Percentiles rank a stretch among this genome's conserved stretches.
Evolutionary conservation across 2,888 invertebrate species (phyloP).

Genomic region (Papilio protenor): DNA sequence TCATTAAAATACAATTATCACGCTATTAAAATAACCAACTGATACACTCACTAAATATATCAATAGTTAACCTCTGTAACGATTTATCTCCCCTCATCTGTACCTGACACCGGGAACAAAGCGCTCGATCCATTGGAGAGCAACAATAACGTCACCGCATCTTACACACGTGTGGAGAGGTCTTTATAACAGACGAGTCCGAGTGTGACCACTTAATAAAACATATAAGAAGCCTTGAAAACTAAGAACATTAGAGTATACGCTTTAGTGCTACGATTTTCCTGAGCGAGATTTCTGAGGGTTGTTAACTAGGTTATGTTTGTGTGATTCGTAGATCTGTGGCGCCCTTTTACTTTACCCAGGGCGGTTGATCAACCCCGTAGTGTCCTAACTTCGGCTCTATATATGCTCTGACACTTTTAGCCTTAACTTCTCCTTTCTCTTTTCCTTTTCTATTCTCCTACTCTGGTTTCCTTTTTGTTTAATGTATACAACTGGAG

Average conservation of each 20-base stretch:
- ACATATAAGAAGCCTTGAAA: neutral
- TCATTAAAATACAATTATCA: neutral
- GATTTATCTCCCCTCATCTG: conserved; percentile 54
- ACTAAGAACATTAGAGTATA: neutral
- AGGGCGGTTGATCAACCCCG: no score
- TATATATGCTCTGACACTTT: no score
- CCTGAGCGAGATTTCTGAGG: no score
- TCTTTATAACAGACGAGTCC: conserved; percentile 43
- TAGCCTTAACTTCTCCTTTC: no score
- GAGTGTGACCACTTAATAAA: neutral
- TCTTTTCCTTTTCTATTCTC: no score
- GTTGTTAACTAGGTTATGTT: no score
- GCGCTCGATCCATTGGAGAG: conserved; percentile 48
- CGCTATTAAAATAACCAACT: conserved; percentile 1
- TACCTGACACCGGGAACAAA: conserved; percentile 51
- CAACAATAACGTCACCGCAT: conserved; percentile 49
- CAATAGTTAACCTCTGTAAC: conserved; percentile 38
- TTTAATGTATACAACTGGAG: no score
- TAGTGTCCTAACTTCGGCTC: no score
- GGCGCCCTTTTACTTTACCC: no score
- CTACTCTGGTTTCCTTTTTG: no score
- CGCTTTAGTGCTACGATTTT: no score
- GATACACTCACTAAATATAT: conserved; percentile 2
- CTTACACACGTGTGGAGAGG: conserved; percentile 42
- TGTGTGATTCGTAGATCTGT: no score